Conservation (phyloP, 2,888 invertebrate genomes). For the Gnatocerus cornutus region DNA sequence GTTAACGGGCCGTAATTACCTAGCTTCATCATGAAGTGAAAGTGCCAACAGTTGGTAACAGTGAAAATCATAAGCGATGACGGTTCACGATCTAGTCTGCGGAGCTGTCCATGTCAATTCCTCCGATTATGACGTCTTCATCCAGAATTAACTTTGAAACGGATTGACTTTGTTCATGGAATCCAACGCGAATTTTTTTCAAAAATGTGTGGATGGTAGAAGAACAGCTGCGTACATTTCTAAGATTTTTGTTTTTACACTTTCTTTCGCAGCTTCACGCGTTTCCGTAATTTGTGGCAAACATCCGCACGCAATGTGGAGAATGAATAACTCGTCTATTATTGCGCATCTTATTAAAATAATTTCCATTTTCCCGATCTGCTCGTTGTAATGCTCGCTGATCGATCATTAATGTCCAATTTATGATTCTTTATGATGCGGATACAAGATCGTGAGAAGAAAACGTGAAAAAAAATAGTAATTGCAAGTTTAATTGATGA, state of each 20-base stretch:
- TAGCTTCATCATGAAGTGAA: constrained; percentile 27
- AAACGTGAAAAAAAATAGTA: neutral
- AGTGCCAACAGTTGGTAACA: constrained; percentile 18
- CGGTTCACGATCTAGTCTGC: neutral
- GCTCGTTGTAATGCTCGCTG: constrained; percentile 11
- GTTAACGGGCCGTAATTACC: constrained; percentile 29
- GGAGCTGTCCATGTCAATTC: neutral
- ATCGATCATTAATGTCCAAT: constrained; percentile 33
- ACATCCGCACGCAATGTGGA: too few species aligned
- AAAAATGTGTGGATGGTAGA: too few species aligned
- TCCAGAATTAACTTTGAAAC: neutral
- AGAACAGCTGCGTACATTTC: too few species aligned
- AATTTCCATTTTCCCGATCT: constrained; percentile 20
- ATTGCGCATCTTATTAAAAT: constrained; percentile 19
- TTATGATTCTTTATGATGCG: constrained; percentile 22
- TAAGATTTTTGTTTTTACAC: too few species aligned
- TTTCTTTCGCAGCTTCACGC: too few species aligned
- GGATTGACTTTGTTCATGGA: neutral
- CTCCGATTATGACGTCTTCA: neutral
- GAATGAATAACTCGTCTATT: too few species aligned
- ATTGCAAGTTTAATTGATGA: constrained; percentile 27
- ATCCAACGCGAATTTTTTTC: too few species aligned
- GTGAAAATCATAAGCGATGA: constrained; percentile 1
- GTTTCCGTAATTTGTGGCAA: too few species aligned
- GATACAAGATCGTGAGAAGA: constrained; percentile 26